phyloP scores from a whole-genome alignment of 2,888 invertebrate genomes.

The Melinaea menophilus region DNA sequence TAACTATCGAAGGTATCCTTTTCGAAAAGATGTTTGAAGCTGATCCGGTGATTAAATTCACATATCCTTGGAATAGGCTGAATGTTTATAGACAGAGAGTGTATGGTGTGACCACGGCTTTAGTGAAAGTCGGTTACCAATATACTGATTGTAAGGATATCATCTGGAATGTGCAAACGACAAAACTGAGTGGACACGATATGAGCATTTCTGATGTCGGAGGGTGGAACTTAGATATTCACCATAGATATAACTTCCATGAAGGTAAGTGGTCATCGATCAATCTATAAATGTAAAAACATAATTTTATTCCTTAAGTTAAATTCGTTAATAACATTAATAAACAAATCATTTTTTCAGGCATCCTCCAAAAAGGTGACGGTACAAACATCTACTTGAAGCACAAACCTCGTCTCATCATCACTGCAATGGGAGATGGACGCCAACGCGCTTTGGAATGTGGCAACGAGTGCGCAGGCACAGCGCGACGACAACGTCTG shows the following conservation, averaged over 20 bases:
- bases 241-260: constrained; percentile 98
- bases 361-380: constrained; percentile 97
- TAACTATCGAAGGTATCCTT: constrained; percentile 96
- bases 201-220: constrained; percentile 98
- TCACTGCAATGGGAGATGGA: constrained; percentile 95
- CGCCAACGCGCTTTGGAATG: constrained; percentile 93
- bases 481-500: constrained; percentile 87
- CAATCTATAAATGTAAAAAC: neutral
- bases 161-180: constrained; percentile 97
- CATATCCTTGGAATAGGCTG: constrained; percentile 97
- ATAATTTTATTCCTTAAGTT: neutral
- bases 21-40: constrained; percentile 97
- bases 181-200: constrained; percentile 96
- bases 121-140: constrained; percentile 97
- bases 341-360: constrained; percentile 56
- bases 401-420: constrained; percentile 93
- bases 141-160: constrained; percentile 94
- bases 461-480: constrained; percentile 84
- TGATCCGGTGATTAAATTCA: constrained; percentile 97
- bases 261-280: constrained; percentile 81
- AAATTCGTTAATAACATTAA: no score
- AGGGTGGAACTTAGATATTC: constrained; percentile 98
- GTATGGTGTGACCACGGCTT: constrained; percentile 96
- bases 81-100: constrained; percentile 98
- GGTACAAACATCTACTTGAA: constrained; percentile 96